These are phyloP conservation scores for Eulemur albifrons DNA, from an alignment of 2,797 vertebrate genomes.

Conservation along the genomic window DNA sequence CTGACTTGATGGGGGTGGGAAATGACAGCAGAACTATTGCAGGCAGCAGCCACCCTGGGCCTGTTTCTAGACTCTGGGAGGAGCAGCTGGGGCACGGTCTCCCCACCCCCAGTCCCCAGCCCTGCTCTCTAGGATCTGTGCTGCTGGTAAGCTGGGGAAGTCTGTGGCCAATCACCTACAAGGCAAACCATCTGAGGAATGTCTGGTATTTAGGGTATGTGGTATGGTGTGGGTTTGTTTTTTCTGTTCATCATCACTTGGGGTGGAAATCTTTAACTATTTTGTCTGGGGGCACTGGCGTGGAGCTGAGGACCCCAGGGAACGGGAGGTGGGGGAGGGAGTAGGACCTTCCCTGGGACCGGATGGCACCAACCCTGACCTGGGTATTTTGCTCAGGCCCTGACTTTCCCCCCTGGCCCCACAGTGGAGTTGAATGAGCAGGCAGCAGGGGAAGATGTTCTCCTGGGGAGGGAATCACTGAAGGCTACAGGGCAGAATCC, in stretches of 20 bases:
- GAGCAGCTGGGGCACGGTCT: not conserved
- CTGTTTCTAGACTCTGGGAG: not conserved
- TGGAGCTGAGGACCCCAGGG: not conserved
- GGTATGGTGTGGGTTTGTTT: conserved; percentile 13
- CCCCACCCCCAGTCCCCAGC: not conserved
- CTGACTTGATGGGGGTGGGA: not conserved
- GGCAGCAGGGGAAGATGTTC: not conserved
- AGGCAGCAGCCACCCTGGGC: not conserved
- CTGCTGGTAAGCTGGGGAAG: not conserved
- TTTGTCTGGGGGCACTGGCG: conserved; percentile 31
- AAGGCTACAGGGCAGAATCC: too few relatives aligned
- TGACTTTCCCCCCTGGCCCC: too few relatives aligned
- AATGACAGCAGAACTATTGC: not conserved
- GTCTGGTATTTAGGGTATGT: conserved; percentile 63
- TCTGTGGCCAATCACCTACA: conserved; percentile 48
- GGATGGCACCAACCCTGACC: not conserved
- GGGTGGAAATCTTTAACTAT: conserved; percentile 18
- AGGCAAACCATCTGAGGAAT: conserved; percentile 49
- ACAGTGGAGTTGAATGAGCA: not conserved
- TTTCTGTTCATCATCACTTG: conserved; percentile 22
- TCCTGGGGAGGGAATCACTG: not conserved
- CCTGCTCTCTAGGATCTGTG: not conserved
- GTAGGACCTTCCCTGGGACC: too few relatives aligned
- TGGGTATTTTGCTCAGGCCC: not conserved
- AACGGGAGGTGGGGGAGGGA: not conserved